Base-by-base conservation (phyloP, 2,797 vertebrate species). In the Parotocinclus haroldoi region DNA sequence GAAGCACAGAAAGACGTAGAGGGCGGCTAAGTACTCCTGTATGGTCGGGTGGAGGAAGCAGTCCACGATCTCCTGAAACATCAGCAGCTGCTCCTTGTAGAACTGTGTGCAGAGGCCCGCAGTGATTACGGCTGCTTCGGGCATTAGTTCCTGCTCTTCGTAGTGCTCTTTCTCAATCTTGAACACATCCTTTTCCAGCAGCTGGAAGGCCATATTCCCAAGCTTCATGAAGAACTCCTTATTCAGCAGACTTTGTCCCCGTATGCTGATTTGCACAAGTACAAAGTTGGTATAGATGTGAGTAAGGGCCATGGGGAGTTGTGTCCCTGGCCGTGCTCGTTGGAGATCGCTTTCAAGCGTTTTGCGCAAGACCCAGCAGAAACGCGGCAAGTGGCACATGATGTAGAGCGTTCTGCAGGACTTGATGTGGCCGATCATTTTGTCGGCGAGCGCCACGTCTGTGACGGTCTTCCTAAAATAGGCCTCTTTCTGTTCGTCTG, bases 301-400 rank as follows among this genome's bases (percentile, higher is more conserved):
- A 7, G 90, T 88, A 67, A 91, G 68, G 55, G 80, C 73, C 44
- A 45, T 75, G 10, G 87, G 85, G 19, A 84, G 71, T 66, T 74
- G 67, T 0, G 56, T 75, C 3, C 52, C 37, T 0, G 54, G 0
- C 3, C 74, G 76, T 12, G 42, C 37, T 18, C 68, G 56, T 12
- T 27, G 69, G 14, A 88, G 80, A 3, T 68, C 0, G 2, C 1
- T 49, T 71, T 83, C 70, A 14, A 83, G 80, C 63, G 82, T 77
- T 9, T 76, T 67, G 3, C 78, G 81, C 65, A 85, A 57, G 64
- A 84, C 69, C 5, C 78, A 79, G 66, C 76, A 84, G 70, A 91
- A 91, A 68, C 87, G 53, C 0, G 91, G 91, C 65, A 89, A 72
- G 69, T 89, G 85, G 76, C 90, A 91, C 91, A 92, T 91, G 64